Base-by-base conservation (phyloP, 2,113 vertebrate genomes). In the Amphiprion percula region DNA sequence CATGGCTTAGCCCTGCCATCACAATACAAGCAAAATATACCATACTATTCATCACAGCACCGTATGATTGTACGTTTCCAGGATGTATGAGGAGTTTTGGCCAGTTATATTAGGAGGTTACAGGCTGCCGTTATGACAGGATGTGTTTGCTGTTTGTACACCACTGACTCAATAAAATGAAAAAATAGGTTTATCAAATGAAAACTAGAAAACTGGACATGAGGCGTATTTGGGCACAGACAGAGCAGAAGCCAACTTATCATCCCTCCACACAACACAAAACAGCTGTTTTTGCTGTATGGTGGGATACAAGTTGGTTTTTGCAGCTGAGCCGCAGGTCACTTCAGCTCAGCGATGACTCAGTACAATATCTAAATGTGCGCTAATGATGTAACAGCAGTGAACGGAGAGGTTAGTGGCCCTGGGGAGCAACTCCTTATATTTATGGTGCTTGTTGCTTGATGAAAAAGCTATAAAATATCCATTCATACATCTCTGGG, bases 301-400 rank as follows among this genome's bases (percentile, higher is more conserved):
- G 11, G 44, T 56, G n/a, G 33, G 39, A 74, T 21, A 60, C 28
- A 33, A 21, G 62, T 30, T 33, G 56, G 44, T 56, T 85, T 30
- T 39, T 33, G 4, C 66, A 77, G 67, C 52, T 4, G 24, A 58
- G 65, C 63, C 28, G 8, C 5, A 52, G 84, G 80, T 73, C 82
- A 80, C 8, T 47, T 15, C 30, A 66, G 61, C 62, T 74, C 65
- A 68, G 17, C 10, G 58, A 47, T 87, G 79, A 87, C 70, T 88
- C 85, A 66, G 75, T 28, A 65, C 55, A 79, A 68, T 21, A 84
- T 78, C 68, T 61, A 54, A 64, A 63, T 64, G 54, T 76, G 55
- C 50, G 47, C 66, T 58, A 59, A 74, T 86, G 82, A 91, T 82
- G 80, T 82, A 88, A 84, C 71, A 74, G 19, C 74, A 83, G 60